A percentile compares a stretch with the other conserved stretches of the same genome.
These are phyloP conservation scores for Leucophenga varia DNA, from an alignment of 1,140 invertebrate genomes.

Conservation along the genomic window DNA sequence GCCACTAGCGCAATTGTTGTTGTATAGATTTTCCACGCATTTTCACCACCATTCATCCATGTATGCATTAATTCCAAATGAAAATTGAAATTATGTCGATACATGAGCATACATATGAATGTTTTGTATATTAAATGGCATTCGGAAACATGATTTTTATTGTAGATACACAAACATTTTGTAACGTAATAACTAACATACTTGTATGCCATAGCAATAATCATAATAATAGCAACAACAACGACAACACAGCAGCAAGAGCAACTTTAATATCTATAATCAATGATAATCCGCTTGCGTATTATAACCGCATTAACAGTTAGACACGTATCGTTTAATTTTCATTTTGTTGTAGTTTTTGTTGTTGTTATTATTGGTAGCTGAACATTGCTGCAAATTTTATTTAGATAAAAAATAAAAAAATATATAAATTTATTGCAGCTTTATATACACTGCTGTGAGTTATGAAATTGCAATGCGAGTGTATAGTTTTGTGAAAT, in stretches of 20 bases:
- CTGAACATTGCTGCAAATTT: no score
- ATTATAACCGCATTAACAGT: constrained; percentile 54
- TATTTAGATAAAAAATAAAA: no score
- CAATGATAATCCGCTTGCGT: constrained; percentile 52
- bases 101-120: constrained; percentile 8
- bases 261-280: constrained; percentile 39
- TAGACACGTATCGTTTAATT: constrained; percentile 51
- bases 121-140: no score
- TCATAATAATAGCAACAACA: constrained; percentile 24
- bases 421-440: no score
- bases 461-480: no score
- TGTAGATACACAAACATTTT: constrained; percentile 6
- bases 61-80: constrained; percentile 41
- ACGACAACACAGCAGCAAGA: constrained; percentile 19
- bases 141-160: no score
- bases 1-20: no score
- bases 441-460: no score
- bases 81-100: constrained; percentile 54
- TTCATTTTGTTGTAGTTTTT: not conserved
- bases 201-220: constrained; percentile 17
- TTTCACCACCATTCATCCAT: no score
- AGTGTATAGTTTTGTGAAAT: no score
- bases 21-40: no score
- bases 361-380: not conserved
- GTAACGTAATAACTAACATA: constrained; percentile 3